Base-by-base conservation (phyloP, 1,140 invertebrate species). In the Drosophila erecta region DNA sequence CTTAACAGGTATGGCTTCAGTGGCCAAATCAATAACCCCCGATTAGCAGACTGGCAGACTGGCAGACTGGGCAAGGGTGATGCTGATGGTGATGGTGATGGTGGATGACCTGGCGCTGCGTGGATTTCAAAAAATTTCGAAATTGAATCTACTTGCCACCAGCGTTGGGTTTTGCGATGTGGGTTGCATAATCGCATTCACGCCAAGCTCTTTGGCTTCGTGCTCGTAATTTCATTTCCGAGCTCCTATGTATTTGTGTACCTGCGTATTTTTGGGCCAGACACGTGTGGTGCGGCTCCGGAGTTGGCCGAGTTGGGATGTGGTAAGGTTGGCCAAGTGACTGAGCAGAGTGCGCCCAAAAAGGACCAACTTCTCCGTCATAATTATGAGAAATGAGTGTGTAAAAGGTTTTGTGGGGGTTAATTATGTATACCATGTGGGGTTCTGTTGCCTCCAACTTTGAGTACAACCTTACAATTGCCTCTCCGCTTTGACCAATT, bases 151-250 rank as follows among this genome's bases (percentile, higher is more conserved):
- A 20, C 33, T 10, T 5, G n/a, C 24, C 17, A 17, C 10, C 17
- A 14, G 3, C 20, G 44, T 24, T 17, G n/a, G 20, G 20, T 10
- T 17, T 12, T 20, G 30, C 12, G 30, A 30, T 41, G 58, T 27
- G 33, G 24, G 24, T 64, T 47, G 62, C 62, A 64, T 64, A 64
- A 47, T 46, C 58, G 33, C 12, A 62, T n/a, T 7, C 41, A 20
- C 20, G 61, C 8, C 12, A 5, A 44, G 40, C 56, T 24, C 38
- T 24, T 35, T 15, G 55, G 24, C 20, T 43, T 10, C 40, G 10
- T 17, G 40, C 30, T 40, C 35, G 30, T 64, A 61, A 64, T 61
- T 64, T 44, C 30, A 65, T 65, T 62, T 27, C 2, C 2, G 30
- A 7, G 30, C 30, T 30, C 30, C 30, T 30, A 7, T 30, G 27